A percentile compares a stretch with the other conserved stretches of the same genome.
These are phyloP conservation scores for Mormyrops attenuatus DNA, from an alignment of 2,797 vertebrate species.

Conservation along the genomic window DNA sequence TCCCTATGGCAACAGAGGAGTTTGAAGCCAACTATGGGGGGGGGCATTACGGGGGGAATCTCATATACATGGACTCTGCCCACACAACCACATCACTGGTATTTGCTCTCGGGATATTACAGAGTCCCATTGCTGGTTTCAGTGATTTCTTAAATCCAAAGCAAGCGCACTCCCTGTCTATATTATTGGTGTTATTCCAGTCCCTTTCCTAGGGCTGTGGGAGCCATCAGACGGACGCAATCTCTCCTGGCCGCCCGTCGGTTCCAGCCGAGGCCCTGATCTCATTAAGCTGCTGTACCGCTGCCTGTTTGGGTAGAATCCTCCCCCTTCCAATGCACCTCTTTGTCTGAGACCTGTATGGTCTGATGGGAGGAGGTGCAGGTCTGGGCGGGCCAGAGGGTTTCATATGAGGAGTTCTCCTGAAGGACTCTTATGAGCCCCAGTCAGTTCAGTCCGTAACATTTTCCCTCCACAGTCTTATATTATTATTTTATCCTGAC, in stretches of 20 bases:
- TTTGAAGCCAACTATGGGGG: neutral
- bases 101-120: neutral
- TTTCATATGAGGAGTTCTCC: neutral
- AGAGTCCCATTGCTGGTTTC: neutral
- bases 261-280: neutral
- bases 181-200: neutral
- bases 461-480: neutral
- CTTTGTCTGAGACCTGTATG: neutral
- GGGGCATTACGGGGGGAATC: neutral
- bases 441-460: neutral
- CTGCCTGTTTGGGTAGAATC: neutral
- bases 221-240: neutral
- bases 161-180: neutral
- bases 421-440: neutral
- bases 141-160: neutral
- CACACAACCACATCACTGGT: neutral
- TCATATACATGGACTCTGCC: neutral
- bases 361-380: neutral
- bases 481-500: neutral
- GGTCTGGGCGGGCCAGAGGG: neutral
- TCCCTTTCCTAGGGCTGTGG: neutral
- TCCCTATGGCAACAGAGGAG: neutral
- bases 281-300: neutral
- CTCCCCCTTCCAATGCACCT: neutral
- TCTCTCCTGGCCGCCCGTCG: neutral